Conservation (phyloP, 2,113 vertebrate species). For the Saimiri boliviensis region DNA sequence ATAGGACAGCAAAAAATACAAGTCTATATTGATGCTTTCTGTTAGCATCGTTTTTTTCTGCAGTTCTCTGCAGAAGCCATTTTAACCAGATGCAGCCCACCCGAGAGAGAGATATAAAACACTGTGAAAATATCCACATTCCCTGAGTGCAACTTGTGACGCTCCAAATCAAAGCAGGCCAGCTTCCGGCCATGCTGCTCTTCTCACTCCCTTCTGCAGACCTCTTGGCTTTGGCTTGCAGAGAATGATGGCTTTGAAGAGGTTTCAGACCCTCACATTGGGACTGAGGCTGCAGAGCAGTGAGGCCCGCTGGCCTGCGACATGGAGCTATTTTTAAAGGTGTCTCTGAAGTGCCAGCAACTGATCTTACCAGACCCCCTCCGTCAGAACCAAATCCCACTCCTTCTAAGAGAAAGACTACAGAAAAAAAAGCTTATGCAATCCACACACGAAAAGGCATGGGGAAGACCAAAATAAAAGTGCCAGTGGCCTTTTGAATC, state of each 20-base stretch:
- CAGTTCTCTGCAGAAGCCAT: not conserved
- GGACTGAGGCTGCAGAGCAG: not conserved
- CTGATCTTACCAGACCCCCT: not conserved
- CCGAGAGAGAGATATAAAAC: not conserved
- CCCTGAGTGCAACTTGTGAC: not conserved
- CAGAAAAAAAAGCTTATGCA: not conserved
- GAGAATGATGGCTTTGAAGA: conserved; percentile 27
- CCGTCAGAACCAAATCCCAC: not conserved
- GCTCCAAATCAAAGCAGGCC: not conserved
- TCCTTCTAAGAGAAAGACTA: not conserved
- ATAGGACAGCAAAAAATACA: not conserved
- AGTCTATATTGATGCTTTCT: not conserved
- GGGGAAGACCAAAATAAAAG: not conserved
- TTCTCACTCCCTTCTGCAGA: not conserved
- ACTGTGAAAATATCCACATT: not conserved
- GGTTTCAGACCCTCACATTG: not conserved
- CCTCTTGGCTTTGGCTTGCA: not conserved
- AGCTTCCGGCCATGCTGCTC: not conserved
- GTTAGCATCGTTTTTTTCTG: not conserved
- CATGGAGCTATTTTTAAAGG: conserved; percentile 44
- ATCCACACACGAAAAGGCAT: not conserved
- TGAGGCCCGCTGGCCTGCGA: accelerated
- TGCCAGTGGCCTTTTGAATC: not conserved
- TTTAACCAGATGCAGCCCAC: not conserved
- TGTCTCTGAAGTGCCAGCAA: not conserved